phyloP scores from a whole-genome alignment of 2,888 invertebrate genomes.

The Odiellus spinosus region DNA sequence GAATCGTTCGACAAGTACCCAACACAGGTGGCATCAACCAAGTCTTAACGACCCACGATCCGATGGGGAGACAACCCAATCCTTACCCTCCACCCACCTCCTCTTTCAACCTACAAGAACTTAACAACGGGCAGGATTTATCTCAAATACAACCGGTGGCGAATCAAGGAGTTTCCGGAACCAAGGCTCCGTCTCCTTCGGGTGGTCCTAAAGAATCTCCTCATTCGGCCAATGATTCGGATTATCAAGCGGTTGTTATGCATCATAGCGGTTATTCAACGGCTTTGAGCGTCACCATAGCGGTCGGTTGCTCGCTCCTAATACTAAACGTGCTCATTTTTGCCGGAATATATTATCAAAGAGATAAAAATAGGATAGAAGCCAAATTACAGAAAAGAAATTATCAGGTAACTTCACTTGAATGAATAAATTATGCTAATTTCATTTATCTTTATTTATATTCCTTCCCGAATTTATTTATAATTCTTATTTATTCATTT shows the following conservation, averaged over 20 bases:
- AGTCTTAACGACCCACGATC: not conserved
- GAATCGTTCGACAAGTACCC: constrained; percentile 43
- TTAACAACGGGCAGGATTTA: too few relatives aligned
- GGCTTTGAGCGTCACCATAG: constrained; percentile 74
- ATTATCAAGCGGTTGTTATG: constrained; percentile 11
- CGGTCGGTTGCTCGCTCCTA: constrained; percentile 78
- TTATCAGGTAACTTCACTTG: constrained; percentile 12
- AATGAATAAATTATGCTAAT: too few relatives aligned
- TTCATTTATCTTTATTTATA: too few relatives aligned
- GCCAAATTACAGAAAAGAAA: constrained; percentile 12
- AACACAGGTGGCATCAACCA: too few relatives aligned
- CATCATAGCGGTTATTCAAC: constrained; percentile 49
- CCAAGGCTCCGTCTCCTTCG: not conserved
- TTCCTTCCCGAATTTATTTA: too few relatives aligned
- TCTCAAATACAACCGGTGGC: not conserved
- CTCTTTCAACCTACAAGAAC: not conserved
- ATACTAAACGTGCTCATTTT: constrained; percentile 83
- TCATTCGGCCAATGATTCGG: constrained; percentile 8
- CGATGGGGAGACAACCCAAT: not conserved
- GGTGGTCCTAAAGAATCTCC: not conserved
- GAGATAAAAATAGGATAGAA: constrained; percentile 23
- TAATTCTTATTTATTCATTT: too few relatives aligned
- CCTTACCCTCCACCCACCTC: not conserved
- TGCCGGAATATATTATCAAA: constrained; percentile 81
- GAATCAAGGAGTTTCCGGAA: not conserved